Evolutionary conservation across 2,797 vertebrate genomes (phyloP), one percentile per base, ranked within the genome.

Genomic region (Danio choprae): DNA sequence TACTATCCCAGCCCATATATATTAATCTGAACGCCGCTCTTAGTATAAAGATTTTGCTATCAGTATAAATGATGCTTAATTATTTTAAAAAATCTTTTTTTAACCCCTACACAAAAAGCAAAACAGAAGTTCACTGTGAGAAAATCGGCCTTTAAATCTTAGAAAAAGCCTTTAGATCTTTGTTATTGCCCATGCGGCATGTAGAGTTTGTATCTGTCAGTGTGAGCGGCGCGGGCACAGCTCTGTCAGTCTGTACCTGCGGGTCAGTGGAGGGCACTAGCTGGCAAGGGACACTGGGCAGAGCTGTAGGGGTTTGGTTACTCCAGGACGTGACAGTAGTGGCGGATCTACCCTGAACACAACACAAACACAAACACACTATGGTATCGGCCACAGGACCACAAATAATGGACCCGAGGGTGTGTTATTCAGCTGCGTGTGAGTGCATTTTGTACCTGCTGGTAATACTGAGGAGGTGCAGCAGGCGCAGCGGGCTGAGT

Each of bases 251-350:
- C 90, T 93, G 91, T 97, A 98, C 98, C 98, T 99, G 96, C 92
- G 93, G 95, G 87, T 96, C 95, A 93, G 94, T 94, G 93, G 92
- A 90, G 91, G 91, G 93, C 93, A 92, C 96, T 95, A 94, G 94
- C 91, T 95, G 87, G 92, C 94, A 90, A 94, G 92, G 94, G 94
- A 95, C 93, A 94, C 95, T 96, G 95, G 95, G 95, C 92, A 98
- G 95, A 95, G 95, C 95, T 92, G 98, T 98, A 91, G 97, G 96
- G 92, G 94, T 98, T 96, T 98, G 97, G 96, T 99, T 98, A 97
- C 97, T 99, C 97, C 98, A 99, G 94, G 97, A 96, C 93, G 98
- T 99, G 90, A 98, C 96, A 92, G 98, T 98, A 94, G 96, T 95
- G 92, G 97, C 96, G 92, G 97, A 93, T 96, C 96, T 98, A 95